Percentiles rank a stretch among this genome's conserved stretches.
Conservation (phyloP, 2,888 invertebrate genomes). For the Nymphalis c-album region DNA sequence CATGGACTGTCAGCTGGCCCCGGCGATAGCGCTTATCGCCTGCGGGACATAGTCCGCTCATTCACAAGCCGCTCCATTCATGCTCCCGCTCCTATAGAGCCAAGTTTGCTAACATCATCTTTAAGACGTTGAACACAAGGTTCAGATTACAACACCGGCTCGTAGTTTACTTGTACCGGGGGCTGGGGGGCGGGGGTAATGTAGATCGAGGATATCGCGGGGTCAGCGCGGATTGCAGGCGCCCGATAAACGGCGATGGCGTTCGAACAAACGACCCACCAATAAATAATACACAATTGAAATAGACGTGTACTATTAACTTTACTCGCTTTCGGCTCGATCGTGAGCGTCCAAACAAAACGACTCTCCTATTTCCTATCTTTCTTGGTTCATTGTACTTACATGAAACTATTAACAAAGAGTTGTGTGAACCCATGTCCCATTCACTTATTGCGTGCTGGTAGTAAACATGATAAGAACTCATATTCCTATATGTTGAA, state of each 20-base stretch:
- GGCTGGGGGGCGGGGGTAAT: slow-evolving; percentile 61
- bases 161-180: slow-evolving; percentile 26
- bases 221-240: slow-evolving; percentile 81
- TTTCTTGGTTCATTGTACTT: slow-evolving; percentile 11
- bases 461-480: slow-evolving; percentile 16
- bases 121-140: slow-evolving; percentile 55
- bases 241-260: slow-evolving; percentile 72
- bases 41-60: slow-evolving; percentile 80
- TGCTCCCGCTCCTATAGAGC: slow-evolving; percentile 60
- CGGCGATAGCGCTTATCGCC: slow-evolving; percentile 78
- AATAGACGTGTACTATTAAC: slow-evolving; percentile 28
- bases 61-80: slow-evolving; percentile 80
- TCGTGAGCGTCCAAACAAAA: background rate
- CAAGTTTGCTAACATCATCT: slow-evolving; percentile 52
- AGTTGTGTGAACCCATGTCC: slow-evolving; percentile 18
- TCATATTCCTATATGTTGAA: slow-evolving; percentile 18
- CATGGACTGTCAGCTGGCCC: slow-evolving; percentile 78
- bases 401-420: slow-evolving; percentile 16
- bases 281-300: slow-evolving; percentile 45
- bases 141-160: slow-evolving; percentile 50
- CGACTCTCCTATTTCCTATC: slow-evolving; percentile 2
- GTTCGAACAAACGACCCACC: slow-evolving; percentile 56
- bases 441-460: slow-evolving; percentile 19
- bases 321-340: slow-evolving; percentile 7
- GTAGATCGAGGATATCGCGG: slow-evolving; percentile 79